Base-by-base conservation (phyloP, 2,113 vertebrate species). In the Clupea harengus region DNA sequence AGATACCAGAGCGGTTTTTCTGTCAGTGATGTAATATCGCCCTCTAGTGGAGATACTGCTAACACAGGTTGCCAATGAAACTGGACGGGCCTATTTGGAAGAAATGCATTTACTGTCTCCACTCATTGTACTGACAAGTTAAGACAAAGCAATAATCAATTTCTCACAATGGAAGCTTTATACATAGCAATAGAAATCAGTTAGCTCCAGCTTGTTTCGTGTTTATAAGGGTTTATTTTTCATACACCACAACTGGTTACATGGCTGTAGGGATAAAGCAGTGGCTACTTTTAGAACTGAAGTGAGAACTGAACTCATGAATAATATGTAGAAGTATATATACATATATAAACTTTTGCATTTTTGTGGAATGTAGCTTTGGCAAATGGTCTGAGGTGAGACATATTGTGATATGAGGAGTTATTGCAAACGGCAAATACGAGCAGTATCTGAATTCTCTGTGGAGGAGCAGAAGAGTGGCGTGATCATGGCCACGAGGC, bases 41-140 rank as follows among this genome's bases (percentile, higher is more conserved):
- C 86, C 39, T 83, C 86, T 88, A 39, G 87, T 90, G 87, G 86
- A 10, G 32, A 15, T 78, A 78, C 28, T 39, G 28, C 11, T 0
- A 3, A 39, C 10, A 39, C 72, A 78, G 11, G 15, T 13, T 39
- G 15, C 15, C 28, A 78, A 15, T 78, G 72, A 39, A 78, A 78
- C 25, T 32, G 9, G 13, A 22, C 6, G 39, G 72, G 72, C 72
- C 72, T 78, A 5, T 78, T 32, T 64, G 60, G n/a, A 9, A 78
- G 28, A 78, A 78, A 32, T 72, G 25, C 0, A 28, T 78, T 39
- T 18, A 78, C 25, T 39, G 10, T 39, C 28, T 3, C 9, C 3
- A 32, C 10, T 44, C 20, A 6, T n/a, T 60, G 54, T 20, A 3
- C 13, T 54, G 15, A 54, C 17, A 18, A 18, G 15, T 13, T 32